Conservation (phyloP, 2,888 invertebrate genomes). For the Agelastica alni region DNA sequence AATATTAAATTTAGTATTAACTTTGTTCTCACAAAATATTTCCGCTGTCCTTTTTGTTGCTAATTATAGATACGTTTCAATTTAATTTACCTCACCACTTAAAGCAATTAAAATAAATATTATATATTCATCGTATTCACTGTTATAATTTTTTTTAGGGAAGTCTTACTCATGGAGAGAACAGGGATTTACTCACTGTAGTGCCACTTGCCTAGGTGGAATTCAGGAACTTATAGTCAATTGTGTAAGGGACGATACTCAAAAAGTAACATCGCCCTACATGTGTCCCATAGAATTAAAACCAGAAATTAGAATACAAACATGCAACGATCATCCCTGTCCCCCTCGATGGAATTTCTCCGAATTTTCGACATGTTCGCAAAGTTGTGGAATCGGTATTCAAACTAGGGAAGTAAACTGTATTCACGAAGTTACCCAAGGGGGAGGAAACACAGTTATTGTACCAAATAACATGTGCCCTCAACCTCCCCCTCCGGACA, state of each 20-base stretch:
- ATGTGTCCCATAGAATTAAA: constrained; percentile 85
- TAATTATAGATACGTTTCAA: too few species aligned
- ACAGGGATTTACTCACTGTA: constrained; percentile 90
- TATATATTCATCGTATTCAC: too few species aligned
- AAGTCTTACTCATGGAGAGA: constrained; percentile 89
- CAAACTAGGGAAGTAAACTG: constrained; percentile 90
- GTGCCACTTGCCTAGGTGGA: constrained; percentile 79
- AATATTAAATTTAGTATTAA: too few species aligned
- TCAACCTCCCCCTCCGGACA: constrained; percentile 84
- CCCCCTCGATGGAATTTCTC: constrained; percentile 93
- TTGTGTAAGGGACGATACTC: constrained; percentile 85
- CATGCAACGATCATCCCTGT: constrained; percentile 86
- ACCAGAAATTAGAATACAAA: constrained; percentile 79
- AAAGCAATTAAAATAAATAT: too few species aligned
- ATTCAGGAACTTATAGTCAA: constrained; percentile 85
- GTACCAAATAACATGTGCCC: constrained; percentile 95
- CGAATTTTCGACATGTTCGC: constrained; percentile 87
- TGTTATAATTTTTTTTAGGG: constrained; percentile 64
- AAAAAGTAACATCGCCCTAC: constrained; percentile 84
- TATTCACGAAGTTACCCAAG: constrained; percentile 83
- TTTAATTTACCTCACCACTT: too few species aligned
- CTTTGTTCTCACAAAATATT: too few species aligned
- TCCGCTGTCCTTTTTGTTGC: too few species aligned
- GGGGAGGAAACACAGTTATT: constrained; percentile 85
- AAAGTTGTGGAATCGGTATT: constrained; percentile 92